Conservation (phyloP, 2,113 vertebrate species). For the Pangasianodon hypophthalmus region DNA sequence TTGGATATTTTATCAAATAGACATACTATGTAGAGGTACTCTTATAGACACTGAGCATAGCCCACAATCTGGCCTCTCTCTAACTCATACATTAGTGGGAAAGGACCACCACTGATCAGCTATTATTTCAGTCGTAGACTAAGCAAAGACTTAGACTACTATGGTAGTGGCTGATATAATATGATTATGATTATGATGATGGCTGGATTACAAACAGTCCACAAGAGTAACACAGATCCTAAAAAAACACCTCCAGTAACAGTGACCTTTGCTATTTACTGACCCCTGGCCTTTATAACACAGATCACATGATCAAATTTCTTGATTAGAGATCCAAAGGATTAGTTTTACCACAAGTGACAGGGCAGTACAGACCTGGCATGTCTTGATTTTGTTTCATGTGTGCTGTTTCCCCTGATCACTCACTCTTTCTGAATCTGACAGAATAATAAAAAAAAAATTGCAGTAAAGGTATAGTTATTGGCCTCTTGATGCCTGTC, state of each 20-base stretch:
- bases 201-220: not conserved
- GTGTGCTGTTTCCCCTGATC: not conserved
- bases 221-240: not conserved
- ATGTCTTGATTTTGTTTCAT: not conserved
- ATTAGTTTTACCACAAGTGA: not conserved
- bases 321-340: not conserved
- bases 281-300: not conserved
- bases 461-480: not conserved
- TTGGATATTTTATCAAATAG: no score
- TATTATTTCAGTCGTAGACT: not conserved
- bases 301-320: not conserved
- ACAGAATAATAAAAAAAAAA: not conserved
- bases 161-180: no score
- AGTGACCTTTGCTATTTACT: not conserved
- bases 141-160: not conserved
- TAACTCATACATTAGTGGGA: not conserved
- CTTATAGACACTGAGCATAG: no score
- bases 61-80: no score
- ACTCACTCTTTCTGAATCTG: not conserved
- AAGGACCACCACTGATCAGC: not conserved
- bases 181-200: not conserved
- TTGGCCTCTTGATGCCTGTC: not conserved
- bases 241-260: not conserved
- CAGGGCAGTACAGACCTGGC: not conserved
- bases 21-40: no score